These are phyloP conservation scores for Amblyornis subalaris DNA, from an alignment of 2,113 vertebrate genomes.

Conservation along the genomic window DNA sequence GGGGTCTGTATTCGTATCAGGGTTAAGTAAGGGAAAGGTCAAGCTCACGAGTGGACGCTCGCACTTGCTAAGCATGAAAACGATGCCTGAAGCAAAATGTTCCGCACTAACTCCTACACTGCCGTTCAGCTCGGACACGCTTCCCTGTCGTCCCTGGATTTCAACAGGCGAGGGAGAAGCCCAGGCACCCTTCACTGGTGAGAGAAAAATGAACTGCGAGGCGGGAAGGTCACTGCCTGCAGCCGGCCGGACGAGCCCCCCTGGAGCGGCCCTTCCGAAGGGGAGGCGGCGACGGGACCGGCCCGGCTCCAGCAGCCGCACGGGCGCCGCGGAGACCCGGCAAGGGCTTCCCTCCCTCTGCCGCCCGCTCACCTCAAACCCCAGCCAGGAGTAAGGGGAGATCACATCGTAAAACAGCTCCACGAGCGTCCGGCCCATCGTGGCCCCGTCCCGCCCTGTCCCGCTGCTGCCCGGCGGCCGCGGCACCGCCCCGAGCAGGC, in stretches of 20 bases:
- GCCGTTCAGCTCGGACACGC: rapidly evolving
- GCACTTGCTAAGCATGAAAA: background rate
- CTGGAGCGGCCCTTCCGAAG: background rate
- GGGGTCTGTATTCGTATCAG: rapidly evolving
- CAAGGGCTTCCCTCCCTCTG: background rate
- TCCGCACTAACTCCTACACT: too few relatives aligned
- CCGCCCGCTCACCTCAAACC: constrained; percentile 26
- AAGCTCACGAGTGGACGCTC: rapidly evolving
- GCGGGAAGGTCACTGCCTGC: background rate
- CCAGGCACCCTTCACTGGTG: rapidly evolving
- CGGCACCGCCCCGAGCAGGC: background rate
- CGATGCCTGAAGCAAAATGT: rapidly evolving
- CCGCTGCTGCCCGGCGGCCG: background rate
- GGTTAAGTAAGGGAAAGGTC: background rate
- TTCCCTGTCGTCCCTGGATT: rapidly evolving
- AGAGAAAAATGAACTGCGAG: background rate
- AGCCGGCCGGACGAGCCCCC: background rate
- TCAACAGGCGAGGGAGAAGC: too few relatives aligned
- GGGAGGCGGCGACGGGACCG: background rate
- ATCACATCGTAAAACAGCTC: constrained; percentile 52
- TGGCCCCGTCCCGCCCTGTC: rapidly evolving
- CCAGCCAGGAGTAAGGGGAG: constrained; percentile 49
- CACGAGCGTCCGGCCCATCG: background rate
- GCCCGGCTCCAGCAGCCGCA: background rate
- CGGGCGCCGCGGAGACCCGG: background rate